Conservation (phyloP, 1,140 invertebrate species). For the Diabrotica virgifera region DNA sequence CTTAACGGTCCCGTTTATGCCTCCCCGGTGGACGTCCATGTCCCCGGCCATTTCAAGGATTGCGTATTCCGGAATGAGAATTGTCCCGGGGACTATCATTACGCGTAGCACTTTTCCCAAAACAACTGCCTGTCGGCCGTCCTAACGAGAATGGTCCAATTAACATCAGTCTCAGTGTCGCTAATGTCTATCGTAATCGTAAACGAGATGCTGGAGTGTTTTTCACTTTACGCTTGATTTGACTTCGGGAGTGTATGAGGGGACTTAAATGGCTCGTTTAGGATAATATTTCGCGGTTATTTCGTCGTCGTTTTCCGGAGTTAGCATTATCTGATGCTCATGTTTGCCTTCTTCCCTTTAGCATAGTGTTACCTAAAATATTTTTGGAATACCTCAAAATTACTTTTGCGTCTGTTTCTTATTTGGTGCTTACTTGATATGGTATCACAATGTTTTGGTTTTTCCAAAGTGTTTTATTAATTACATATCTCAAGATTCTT, state of each 20-base stretch:
- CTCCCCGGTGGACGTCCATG: not conserved
- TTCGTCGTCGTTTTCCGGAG: not conserved
- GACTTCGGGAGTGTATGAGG: not conserved
- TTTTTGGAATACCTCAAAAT: too few relatives aligned
- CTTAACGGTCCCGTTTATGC: not conserved
- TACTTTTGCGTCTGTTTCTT: too few relatives aligned
- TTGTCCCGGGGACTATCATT: conserved; percentile 5
- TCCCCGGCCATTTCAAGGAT: not conserved
- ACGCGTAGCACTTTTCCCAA: conserved; percentile 16
- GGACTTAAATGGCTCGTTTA: not conserved
- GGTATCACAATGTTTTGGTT: too few relatives aligned
- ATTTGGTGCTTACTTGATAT: too few relatives aligned
- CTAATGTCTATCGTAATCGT: conserved; percentile 17
- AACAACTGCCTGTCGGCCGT: conserved; percentile 13
- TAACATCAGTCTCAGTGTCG: conserved; percentile 13
- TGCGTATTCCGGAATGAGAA: conserved; percentile 1
- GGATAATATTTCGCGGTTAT: conserved; percentile 3
- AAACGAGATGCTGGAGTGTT: conserved; percentile 9
- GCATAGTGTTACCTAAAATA: too few relatives aligned
- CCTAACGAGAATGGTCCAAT: conserved; percentile 18
- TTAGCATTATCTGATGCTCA: not conserved
- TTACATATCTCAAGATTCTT: too few relatives aligned
- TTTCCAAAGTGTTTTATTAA: too few relatives aligned
- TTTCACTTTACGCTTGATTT: conserved; percentile 2
- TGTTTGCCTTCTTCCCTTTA: too few relatives aligned